Conservation (phyloP, 2,113 vertebrate species). For the Emydocephalus ijimae region DNA sequence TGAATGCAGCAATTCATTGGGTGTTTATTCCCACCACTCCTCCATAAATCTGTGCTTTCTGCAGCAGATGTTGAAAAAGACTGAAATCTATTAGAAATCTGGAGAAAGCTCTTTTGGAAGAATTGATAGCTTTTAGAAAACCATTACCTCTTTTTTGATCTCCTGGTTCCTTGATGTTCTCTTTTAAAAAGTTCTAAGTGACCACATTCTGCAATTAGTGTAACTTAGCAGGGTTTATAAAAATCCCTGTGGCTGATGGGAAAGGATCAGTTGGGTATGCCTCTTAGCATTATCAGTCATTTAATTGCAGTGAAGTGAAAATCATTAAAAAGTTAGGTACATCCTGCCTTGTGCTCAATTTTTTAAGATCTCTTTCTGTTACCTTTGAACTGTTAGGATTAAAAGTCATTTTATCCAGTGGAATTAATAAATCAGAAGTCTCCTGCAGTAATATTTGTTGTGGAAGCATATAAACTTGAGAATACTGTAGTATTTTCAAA, state of each 20-base stretch:
- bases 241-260: conserved; percentile 35
- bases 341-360: not conserved
- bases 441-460: not conserved
- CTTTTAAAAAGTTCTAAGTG: conserved; percentile 10
- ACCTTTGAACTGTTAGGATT: not conserved
- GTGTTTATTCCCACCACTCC: conserved; percentile 22
- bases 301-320: conserved; percentile 35
- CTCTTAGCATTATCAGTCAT: conserved; percentile 41
- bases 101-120: conserved; percentile 32
- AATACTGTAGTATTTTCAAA: not conserved
- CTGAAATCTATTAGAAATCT: conserved; percentile 29
- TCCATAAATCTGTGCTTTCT: conserved; percentile 22
- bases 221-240: not conserved
- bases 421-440: not conserved
- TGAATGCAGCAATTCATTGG: fast-evolving
- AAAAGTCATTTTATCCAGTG: not conserved
- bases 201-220: conserved; percentile 24
- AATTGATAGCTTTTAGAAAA: conserved; percentile 52
- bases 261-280: not conserved
- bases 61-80: conserved; percentile 11
- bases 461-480: not conserved
- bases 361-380: not conserved
- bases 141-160: conserved; percentile 38
- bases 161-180: not conserved
- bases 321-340: conserved; percentile 38